A percentile compares a stretch with the other conserved stretches of the same genome.
Conservation (phyloP, 2,797 vertebrate genomes). For the Anguilla anguilla region DNA sequence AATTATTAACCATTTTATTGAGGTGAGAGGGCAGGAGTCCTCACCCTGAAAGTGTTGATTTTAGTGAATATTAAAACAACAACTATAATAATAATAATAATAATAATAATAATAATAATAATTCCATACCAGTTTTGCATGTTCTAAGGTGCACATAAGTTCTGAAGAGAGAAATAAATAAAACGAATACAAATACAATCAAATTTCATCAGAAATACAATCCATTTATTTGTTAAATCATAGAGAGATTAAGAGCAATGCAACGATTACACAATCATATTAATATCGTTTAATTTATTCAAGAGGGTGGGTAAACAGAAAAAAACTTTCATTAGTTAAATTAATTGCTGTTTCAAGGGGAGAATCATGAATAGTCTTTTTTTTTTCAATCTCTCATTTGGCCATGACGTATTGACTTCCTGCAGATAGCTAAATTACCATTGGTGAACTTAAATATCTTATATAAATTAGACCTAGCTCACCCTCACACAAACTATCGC, state of each 20-base stretch:
- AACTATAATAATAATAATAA: no score
- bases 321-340: not conserved
- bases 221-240: slow-evolving; percentile 27
- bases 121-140: not conserved
- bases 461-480: not conserved
- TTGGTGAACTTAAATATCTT: not conserved
- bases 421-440: not conserved
- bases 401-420: not conserved
- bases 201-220: slow-evolving; percentile 10
- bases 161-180: not conserved
- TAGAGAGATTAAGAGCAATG: slow-evolving; percentile 6
- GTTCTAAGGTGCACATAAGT: not conserved
- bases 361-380: not conserved
- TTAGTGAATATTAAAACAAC: no score
- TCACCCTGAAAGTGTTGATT: no score
- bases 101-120: no score
- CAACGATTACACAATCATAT: slow-evolving; percentile 14
- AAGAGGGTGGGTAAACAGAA: slow-evolving; percentile 26
- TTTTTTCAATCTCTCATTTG: not conserved
- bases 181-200: not conserved
- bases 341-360: slow-evolving; percentile 5
- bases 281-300: slow-evolving; percentile 4
- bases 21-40: no score
- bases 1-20: no score
- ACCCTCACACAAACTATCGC: not conserved